A percentile compares a stretch with the other conserved stretches of the same genome.
Conservation (phyloP, 2,113 vertebrate species). For the Nestor notabilis region DNA sequence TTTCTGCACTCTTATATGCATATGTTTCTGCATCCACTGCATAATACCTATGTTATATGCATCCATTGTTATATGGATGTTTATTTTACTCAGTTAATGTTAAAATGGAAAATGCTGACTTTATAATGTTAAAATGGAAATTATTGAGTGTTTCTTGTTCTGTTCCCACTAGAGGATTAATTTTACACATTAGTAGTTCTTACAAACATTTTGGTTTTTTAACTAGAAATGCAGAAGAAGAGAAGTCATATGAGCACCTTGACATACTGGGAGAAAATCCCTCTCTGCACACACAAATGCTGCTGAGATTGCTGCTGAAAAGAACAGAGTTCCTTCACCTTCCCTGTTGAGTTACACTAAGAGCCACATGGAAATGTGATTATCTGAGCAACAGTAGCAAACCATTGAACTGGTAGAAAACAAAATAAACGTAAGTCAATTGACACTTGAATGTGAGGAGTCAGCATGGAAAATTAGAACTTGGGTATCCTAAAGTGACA, state of each 20-base stretch:
- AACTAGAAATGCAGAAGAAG: fast-evolving
- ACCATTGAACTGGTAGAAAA: not conserved
- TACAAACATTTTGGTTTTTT: not conserved
- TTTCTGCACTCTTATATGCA: not conserved
- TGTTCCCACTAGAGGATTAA: not conserved
- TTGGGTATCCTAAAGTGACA: not conserved
- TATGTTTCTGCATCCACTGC: too few relatives aligned
- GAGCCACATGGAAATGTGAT: not conserved
- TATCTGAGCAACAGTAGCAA: not conserved
- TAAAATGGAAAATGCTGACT: not conserved
- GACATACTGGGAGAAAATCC: not conserved
- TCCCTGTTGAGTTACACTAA: not conserved
- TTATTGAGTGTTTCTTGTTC: not conserved
- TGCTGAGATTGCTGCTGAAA: not conserved
- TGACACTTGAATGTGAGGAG: not conserved
- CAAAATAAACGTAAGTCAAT: not conserved
- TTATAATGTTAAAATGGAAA: not conserved
- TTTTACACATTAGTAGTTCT: not conserved
- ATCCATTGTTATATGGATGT: not conserved
- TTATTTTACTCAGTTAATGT: not conserved
- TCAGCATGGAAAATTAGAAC: not conserved
- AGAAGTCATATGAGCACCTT: fast-evolving
- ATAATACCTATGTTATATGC: too few relatives aligned
- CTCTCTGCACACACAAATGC: not conserved
- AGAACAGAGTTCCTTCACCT: not conserved